Evolutionary conservation across 2,797 vertebrate genomes (phyloP), one percentile per base, ranked within the genome.

Genomic region (Hylomyscus alleni): DNA sequence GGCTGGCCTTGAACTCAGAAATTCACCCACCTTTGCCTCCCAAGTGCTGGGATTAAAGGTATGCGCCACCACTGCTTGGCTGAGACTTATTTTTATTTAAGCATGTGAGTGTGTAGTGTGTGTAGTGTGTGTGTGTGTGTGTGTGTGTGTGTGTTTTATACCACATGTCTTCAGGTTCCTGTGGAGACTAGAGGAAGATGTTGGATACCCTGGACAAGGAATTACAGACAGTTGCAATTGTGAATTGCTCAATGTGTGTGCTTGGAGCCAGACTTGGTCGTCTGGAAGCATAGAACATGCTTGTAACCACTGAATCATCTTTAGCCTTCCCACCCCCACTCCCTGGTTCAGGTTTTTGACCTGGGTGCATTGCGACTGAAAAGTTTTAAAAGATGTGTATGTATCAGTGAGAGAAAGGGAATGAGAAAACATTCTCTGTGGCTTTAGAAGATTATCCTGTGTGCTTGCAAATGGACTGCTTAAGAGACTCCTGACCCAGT

Each of bases 321-420:
- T 29, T 85, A 62, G n/a, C 37, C 24, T 13, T 8, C n/a, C n/a
- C 7, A 29, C 7, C 14, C 26, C 56, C 7, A 17, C 34, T 37
- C 52, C 8, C 78, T 58, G 40, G 85, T 58, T 93, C 56, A 12
- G 44, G 3, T 62, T 88, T 95, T 94, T 75, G 58, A 85, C 84
- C 93, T 92, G 62, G n/a, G 26, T 88, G 29, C n/a, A 54, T 60
- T n/a, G 37, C 81, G 50, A 81, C 47, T 58, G 24, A 73, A 40
- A 73, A 65, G 52, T 65, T 92, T 90, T 69, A 90, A 90, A 52
- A 90, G 31, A 78, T 95, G 17, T 90, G 6, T 86, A 34, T 87
- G 22, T 60, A 52, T 83, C 58, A 58, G 19, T 50, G 40, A 90
- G 15, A 52, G 56, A 44, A 44, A 31, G 5, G 40, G 8, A 34